Conservation (phyloP, 2,888 invertebrate species). For the Unio pictorum region DNA sequence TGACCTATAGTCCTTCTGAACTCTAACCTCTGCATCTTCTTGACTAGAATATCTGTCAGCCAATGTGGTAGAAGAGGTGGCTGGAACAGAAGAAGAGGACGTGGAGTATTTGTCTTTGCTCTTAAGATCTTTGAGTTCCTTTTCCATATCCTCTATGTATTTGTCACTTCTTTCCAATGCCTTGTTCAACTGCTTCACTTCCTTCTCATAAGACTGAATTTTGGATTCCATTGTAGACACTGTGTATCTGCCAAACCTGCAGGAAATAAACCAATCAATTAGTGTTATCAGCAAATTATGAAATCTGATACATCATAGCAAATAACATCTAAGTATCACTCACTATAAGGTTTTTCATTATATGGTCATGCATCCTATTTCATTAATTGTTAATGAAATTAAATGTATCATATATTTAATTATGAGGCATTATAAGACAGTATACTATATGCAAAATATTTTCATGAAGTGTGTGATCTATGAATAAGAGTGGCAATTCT, state of each 20-base stretch:
- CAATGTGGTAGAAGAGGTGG: slow-evolving; percentile 10
- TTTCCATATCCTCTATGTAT: slow-evolving; percentile 64
- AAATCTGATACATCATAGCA: too few relatives aligned
- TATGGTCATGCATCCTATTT: too few relatives aligned
- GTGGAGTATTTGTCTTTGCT: slow-evolving; percentile 17
- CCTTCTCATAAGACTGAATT: slow-evolving; percentile 61
- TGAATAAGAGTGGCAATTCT: too few relatives aligned
- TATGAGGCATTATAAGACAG: too few relatives aligned
- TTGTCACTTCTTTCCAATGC: slow-evolving; percentile 66
- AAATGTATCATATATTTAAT: too few relatives aligned
- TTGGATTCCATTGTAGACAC: slow-evolving; percentile 66
- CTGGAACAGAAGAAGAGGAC: slow-evolving; percentile 5
- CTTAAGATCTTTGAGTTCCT: slow-evolving; percentile 34
- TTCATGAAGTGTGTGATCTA: too few relatives aligned
- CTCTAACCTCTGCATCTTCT: slow-evolving; percentile 21
- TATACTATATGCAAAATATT: too few relatives aligned
- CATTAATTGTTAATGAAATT: too few relatives aligned
- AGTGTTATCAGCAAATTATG: not conserved
- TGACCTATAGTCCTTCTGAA: slow-evolving; percentile 4
- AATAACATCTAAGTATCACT: too few relatives aligned
- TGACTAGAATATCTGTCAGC: slow-evolving; percentile 23
- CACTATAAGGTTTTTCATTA: too few relatives aligned
- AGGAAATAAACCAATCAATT: slow-evolving; percentile 13
- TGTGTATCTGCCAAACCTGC: slow-evolving; percentile 65
- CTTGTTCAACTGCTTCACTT: slow-evolving; percentile 61